Evolutionary conservation across 2,888 invertebrate genomes (phyloP), one percentile per base, ranked within the genome.

Genomic region (Mythimna ferrago): DNA sequence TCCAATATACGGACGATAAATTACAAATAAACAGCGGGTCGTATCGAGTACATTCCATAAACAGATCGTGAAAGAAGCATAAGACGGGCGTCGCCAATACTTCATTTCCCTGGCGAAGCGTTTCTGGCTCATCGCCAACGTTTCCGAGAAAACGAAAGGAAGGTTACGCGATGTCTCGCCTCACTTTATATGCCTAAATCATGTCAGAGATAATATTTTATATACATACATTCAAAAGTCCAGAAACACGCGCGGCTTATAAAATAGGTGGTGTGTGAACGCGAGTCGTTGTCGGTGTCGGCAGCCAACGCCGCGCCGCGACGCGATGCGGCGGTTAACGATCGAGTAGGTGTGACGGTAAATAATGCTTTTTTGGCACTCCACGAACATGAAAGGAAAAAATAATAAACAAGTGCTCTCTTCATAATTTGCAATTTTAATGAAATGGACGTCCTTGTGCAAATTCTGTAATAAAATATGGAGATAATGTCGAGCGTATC

Each of bases 121-220:
- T 86, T 89, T 88, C 87, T 96, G 96, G 96, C 93, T 44, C 60
- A 63, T 60, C 71, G 95, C 96, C 96, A 96, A 92, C 90, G 90
- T 91, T 96, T 95, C 96, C 95, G 93, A 95, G 96, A 96, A 96
- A 92, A 88, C 89, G 92, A 89, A 91, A 93, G 90, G 95, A 96
- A 96, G 95, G 95, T 96, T 96, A 95, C 93, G 92, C 91, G 94
- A 94, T 91, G 95, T 95, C 95, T 95, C 94, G 95, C 92, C 93
- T 91, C 93, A 90, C 92, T 94, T 93, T 94, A 94, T 94, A 95
- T 93, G 94, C 95, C 94, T 94, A 95, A 96, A 95, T 94, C 92
- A 94, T 93, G 91, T 93, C 92, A 88, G 88, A 92, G 90, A 94
- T 93, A 92, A 92, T 92, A 93, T 93, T 95, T 89, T 85, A 90